phyloP scores from a whole-genome alignment of 2,888 invertebrate species.

The Atethmia centrago region DNA sequence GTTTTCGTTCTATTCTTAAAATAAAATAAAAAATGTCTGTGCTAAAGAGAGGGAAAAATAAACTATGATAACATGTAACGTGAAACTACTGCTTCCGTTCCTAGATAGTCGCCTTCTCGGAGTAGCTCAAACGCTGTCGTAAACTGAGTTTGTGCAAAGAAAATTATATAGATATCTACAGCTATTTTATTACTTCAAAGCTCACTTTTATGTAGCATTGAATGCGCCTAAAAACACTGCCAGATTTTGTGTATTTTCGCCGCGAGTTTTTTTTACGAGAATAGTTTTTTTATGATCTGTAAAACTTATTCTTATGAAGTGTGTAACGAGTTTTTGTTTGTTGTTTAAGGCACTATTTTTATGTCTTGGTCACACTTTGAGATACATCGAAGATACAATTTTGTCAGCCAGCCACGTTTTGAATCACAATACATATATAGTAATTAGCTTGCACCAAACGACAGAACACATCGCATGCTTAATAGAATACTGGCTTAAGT shows the following conservation, averaged over 20 bases:
- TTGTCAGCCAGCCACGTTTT: conserved; percentile 12
- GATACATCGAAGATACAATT: conserved; percentile 42
- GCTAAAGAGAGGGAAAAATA: not conserved
- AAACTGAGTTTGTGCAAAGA: conserved; percentile 55
- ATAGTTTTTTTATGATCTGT: conserved; percentile 54
- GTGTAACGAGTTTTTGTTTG: conserved; percentile 69
- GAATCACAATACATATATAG: not conserved
- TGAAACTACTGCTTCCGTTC: conserved; percentile 34
- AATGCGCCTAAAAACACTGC: conserved; percentile 61
- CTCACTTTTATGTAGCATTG: conserved; percentile 60
- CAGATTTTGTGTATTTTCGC: conserved; percentile 47
- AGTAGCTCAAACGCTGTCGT: conserved; percentile 21
- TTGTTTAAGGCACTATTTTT: conserved; percentile 48
- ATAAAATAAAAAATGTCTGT: conserved; percentile 13
- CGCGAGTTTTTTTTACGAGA: conserved; percentile 51
- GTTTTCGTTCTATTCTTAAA: conserved; percentile 25
- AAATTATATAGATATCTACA: conserved; percentile 40
- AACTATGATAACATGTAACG: conserved; percentile 12
- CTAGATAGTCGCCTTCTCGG: conserved; percentile 5
- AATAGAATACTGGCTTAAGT: too few species aligned
- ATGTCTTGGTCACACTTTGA: conserved; percentile 61
- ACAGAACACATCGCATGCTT: too few species aligned
- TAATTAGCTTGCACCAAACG: not conserved
- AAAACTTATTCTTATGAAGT: conserved; percentile 72
- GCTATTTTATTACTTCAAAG: conserved; percentile 53